Conservation (phyloP, 2,888 invertebrate species). For the Synanthedon vespiformis region DNA sequence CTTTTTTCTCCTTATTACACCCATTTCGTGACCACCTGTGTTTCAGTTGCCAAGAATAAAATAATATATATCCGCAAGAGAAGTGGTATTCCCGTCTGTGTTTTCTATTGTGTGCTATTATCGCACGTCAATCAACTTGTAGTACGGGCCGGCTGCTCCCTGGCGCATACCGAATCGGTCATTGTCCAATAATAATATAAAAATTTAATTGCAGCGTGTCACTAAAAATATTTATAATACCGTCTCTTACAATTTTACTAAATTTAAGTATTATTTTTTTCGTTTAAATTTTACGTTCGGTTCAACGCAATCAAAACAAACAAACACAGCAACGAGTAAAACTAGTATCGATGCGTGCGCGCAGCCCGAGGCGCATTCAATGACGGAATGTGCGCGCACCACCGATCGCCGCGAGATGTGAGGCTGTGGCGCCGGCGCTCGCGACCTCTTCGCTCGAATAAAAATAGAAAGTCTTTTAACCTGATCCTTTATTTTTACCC, state of each 20-base stretch:
- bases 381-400: constrained; percentile 58
- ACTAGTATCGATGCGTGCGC: constrained; percentile 32
- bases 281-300: neutral
- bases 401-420: constrained; percentile 38
- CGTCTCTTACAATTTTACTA: too few relatives aligned
- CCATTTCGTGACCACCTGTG: constrained; percentile 45
- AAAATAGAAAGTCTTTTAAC: constrained; percentile 65
- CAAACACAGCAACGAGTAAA: constrained; percentile 19
- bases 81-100: constrained; percentile 26
- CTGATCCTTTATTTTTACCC: constrained; percentile 62
- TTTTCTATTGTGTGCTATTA: constrained; percentile 28
- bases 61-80: constrained; percentile 21
- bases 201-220: neutral
- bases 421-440: constrained; percentile 51
- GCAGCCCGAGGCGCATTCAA: constrained; percentile 55
- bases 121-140: constrained; percentile 41
- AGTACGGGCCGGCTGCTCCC: constrained; percentile 37
- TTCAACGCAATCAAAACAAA: constrained; percentile 30
- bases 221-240: too few relatives aligned
- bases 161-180: constrained; percentile 52
- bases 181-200: constrained; percentile 32
- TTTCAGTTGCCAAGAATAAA: constrained; percentile 32
- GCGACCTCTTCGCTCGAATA: constrained; percentile 58
- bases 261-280: too few relatives aligned
- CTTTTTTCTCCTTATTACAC: constrained; percentile 62